These are phyloP conservation scores for Notarius quadriscutis DNA, from an alignment of 2,113 vertebrate genomes.

Conservation along the genomic window DNA sequence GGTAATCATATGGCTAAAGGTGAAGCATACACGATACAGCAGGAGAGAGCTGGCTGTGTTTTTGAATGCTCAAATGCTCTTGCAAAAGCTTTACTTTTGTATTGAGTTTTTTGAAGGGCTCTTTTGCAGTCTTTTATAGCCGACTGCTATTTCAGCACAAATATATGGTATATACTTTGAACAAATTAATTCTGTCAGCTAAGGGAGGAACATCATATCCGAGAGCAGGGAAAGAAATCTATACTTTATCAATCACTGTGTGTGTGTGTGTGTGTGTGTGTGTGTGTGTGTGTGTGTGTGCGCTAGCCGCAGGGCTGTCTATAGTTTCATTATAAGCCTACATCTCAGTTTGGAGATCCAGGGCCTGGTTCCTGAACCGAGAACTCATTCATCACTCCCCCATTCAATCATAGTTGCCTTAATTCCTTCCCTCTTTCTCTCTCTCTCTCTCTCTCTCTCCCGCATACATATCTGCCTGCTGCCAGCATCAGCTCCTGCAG, in stretches of 20 bases:
- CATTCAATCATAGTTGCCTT: conserved; percentile 44
- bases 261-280: conserved; percentile 8
- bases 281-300: conserved; percentile 12
- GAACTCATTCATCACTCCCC: conserved; percentile 51
- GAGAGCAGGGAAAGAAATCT: conserved; percentile 8
- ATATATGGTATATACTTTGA: conserved; percentile 8
- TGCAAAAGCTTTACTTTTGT: background rate
- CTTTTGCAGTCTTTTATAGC: background rate
- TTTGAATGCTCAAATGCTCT: background rate
- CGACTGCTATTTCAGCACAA: conserved; percentile 5
- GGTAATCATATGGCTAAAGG: background rate
- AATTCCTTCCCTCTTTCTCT: conserved; percentile 23
- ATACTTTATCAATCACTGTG: conserved; percentile 11
- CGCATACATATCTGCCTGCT: conserved; percentile 25
- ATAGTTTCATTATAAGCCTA: conserved; percentile 46
- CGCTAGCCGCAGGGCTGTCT: conserved; percentile 41
- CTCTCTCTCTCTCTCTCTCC: conserved; percentile 30
- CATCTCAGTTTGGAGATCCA: conserved; percentile 49
- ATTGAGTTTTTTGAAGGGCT: background rate
- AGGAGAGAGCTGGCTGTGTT: background rate
- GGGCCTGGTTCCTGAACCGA: conserved; percentile 42
- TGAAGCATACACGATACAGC: background rate
- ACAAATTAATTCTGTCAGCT: conserved; percentile 11
- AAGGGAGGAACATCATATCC: conserved; percentile 4
- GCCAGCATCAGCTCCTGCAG: conserved; percentile 34